Conservation (phyloP, 2,113 vertebrate species). For the Mirza zaza region DNA sequence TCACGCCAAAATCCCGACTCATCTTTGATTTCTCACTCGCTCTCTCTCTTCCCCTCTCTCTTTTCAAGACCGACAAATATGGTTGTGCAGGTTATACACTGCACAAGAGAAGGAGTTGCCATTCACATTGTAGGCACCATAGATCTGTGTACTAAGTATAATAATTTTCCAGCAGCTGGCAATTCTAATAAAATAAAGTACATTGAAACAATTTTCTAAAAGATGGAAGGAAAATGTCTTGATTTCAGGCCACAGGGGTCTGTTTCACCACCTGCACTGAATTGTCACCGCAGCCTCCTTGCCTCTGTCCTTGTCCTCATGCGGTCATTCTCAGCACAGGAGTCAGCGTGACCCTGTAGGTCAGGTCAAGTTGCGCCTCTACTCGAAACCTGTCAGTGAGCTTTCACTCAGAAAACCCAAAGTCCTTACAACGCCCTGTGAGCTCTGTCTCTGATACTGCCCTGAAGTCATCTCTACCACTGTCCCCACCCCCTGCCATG, state of each 20-base stretch:
- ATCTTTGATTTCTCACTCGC: background rate
- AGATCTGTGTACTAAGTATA: background rate
- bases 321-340: background rate
- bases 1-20: background rate
- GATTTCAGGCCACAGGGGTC: background rate
- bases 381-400: background rate
- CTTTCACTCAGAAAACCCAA: background rate
- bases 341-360: fast-evolving
- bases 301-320: background rate
- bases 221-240: background rate
- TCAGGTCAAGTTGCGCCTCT: background rate
- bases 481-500: fast-evolving
- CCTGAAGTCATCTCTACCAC: fast-evolving
- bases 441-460: background rate
- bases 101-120: background rate
- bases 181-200: conserved; percentile 1
- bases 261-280: background rate
- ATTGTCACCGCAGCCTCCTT: background rate
- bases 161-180: background rate
- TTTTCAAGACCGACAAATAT: background rate
- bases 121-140: background rate
- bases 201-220: background rate
- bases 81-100: background rate
- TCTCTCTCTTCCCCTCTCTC: background rate
- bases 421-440: too few species aligned